These are phyloP conservation scores for Scomberomorus guttatus DNA, from an alignment of 2,797 vertebrate species.

Conservation along the genomic window DNA sequence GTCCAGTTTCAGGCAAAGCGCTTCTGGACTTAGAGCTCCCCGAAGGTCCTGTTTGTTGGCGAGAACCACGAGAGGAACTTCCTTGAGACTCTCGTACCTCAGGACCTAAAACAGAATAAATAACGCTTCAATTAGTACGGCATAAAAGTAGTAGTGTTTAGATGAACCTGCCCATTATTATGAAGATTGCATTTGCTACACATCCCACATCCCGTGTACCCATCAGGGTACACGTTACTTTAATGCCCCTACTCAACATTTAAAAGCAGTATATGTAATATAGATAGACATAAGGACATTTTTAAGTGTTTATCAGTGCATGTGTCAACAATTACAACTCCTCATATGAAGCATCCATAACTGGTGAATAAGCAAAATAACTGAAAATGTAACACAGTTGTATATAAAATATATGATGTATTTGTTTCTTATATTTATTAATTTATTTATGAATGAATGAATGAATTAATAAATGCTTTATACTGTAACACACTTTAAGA, in stretches of 20 bases:
- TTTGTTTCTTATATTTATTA: neutral
- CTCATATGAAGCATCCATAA: no score
- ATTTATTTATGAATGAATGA: neutral
- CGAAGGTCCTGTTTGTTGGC: conserved; percentile 97
- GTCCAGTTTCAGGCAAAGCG: conserved; percentile 88
- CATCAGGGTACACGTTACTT: neutral
- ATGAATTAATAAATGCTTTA: neutral
- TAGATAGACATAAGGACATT: neutral
- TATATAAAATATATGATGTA: neutral
- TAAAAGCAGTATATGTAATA: neutral
- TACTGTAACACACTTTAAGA: neutral
- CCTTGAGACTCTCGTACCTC: conserved; percentile 82
- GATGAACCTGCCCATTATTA: neutral
- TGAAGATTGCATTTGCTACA: neutral
- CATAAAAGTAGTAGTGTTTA: neutral
- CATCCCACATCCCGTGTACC: no score
- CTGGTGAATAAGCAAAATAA: neutral
- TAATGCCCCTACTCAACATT: neutral
- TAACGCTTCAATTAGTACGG: neutral
- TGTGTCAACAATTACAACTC: neutral
- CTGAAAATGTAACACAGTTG: no score
- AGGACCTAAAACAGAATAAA: conserved; percentile 71
- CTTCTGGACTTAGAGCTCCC: conserved; percentile 85
- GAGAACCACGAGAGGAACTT: conserved; percentile 89
- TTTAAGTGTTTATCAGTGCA: neutral